A percentile compares a stretch with the other conserved stretches of the same genome.
These are phyloP conservation scores for Aphelenchoides avenae DNA, from an alignment of 1,140 invertebrate genomes.

Conservation along the genomic window DNA sequence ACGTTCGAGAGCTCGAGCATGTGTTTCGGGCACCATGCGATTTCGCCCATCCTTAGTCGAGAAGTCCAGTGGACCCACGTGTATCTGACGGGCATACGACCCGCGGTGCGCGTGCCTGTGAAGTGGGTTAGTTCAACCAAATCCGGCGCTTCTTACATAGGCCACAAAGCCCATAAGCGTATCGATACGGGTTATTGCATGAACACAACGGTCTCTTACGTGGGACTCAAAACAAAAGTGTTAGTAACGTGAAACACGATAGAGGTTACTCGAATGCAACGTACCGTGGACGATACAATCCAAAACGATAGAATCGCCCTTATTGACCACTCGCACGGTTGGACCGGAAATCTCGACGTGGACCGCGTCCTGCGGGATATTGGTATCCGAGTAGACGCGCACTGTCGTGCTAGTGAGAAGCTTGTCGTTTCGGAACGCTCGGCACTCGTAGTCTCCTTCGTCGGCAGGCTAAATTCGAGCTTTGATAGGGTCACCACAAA, in stretches of 20 bases:
- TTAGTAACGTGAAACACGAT: too few species aligned
- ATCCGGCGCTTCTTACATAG: too few species aligned
- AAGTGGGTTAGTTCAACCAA: slow-evolving; percentile 8
- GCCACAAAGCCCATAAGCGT: neutral
- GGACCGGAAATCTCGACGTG: slow-evolving; percentile 55
- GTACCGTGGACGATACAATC: slow-evolving; percentile 56
- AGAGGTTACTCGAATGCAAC: slow-evolving; percentile 12
- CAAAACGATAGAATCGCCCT: slow-evolving; percentile 58
- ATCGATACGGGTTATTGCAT: neutral
- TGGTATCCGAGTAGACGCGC: slow-evolving; percentile 36
- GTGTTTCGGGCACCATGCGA: slow-evolving; percentile 29
- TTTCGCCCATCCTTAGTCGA: slow-evolving; percentile 1
- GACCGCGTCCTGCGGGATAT: slow-evolving; percentile 34
- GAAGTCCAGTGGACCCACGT: slow-evolving; percentile 30
- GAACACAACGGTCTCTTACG: neutral
- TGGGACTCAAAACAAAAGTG: too few species aligned
- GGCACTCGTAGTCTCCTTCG: slow-evolving; percentile 57
- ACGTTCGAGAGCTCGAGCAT: slow-evolving; percentile 30
- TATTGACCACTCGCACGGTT: slow-evolving; percentile 50
- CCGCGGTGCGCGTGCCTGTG: too few species aligned
- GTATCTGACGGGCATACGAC: slow-evolving; percentile 20
- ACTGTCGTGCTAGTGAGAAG: slow-evolving; percentile 48
- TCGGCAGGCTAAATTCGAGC: slow-evolving; percentile 30
- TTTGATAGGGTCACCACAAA: neutral
- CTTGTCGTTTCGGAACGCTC: slow-evolving; percentile 53